Evolutionary conservation across 2,113 vertebrate genomes (phyloP), one percentile per base, ranked within the genome.

Genomic region (Gambusia holbrooki): DNA sequence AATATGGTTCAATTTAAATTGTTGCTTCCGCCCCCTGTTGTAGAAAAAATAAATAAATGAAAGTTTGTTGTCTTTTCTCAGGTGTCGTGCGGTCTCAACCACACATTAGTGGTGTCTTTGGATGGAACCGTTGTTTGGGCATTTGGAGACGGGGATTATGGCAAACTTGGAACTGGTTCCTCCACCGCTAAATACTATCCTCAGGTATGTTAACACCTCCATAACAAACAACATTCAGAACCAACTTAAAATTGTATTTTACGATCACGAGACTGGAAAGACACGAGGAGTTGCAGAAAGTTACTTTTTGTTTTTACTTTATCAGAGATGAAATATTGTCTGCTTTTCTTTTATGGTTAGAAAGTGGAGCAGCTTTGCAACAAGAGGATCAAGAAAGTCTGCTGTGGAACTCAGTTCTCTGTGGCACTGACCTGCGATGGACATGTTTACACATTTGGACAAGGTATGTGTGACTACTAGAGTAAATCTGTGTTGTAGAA

Each of bases 141-240:
- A 1, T 96, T 96, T 54, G 95, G 95, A 84, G 95, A 96, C 63
- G 95, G 95, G 12, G 95, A 96, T 85, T 94, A 95, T 81, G 95
- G 95, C 8, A 96, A 96, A 90, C 70, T 96, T 62, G 95, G 95
- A 25, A 94, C 92, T 0, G 94, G 95, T 74, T 93, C 92, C 12
- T 95, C 93, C 30, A 95, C 93, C 35, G 94, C 95, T 1, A 96
- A 96, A 74, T 96, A 93, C 74, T 95, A 94, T 74, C 95, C 95
- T 73, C 95, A 95, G 92, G 95, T 95, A 88, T 71, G 27, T 48
- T 40, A 13, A 48, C 8, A 0, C 14, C 37, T 14, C 65, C 40
- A 14, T 62, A 51, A 33, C 51, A 58, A 17, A 28, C 61, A 4
- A 15, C 14, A 63, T 65, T 22, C 27, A 66, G 28, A 13, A 69